phyloP scores from a whole-genome alignment of 2,888 invertebrate genomes.

The Rhagium mordax region DNA sequence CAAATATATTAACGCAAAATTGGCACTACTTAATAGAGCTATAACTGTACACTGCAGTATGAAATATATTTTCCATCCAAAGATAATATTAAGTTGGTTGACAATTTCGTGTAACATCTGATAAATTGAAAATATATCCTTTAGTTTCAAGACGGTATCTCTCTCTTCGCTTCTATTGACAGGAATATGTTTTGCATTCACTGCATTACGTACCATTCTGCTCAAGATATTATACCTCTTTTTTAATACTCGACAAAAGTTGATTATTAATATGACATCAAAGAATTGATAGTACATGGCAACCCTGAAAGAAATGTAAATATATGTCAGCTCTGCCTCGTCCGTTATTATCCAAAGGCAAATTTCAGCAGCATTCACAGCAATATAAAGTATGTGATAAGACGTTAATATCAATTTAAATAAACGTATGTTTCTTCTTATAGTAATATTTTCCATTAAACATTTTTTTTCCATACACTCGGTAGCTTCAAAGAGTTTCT shows the following conservation, averaged over 20 bases:
- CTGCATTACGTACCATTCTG: neutral
- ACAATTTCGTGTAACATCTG: slow-evolving; percentile 28
- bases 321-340: neutral
- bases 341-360: neutral
- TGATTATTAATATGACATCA: neutral
- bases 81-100: slow-evolving; percentile 31
- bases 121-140: slow-evolving; percentile 3
- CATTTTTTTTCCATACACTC: slow-evolving; percentile 12
- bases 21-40: slow-evolving; percentile 31
- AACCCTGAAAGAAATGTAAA: slow-evolving; percentile 6
- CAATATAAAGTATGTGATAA: slow-evolving; percentile 14
- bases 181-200: neutral
- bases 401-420: neutral
- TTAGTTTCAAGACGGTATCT: neutral
- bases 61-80: slow-evolving; percentile 38
- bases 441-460: neutral
- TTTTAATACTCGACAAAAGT: neutral
- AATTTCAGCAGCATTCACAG: neutral
- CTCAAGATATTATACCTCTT: slow-evolving; percentile 13
- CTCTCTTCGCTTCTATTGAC: neutral
- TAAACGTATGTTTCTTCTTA: neutral
- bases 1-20: slow-evolving; percentile 23
- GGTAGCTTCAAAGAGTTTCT: neutral
- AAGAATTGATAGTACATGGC: slow-evolving; percentile 23
- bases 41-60: slow-evolving; percentile 15